A percentile compares a stretch with the other conserved stretches of the same genome.
Evolutionary conservation across 92 coral and sea anemone genomes (phyloP).

Genomic region (Zoanthus sansibaricus): DNA sequence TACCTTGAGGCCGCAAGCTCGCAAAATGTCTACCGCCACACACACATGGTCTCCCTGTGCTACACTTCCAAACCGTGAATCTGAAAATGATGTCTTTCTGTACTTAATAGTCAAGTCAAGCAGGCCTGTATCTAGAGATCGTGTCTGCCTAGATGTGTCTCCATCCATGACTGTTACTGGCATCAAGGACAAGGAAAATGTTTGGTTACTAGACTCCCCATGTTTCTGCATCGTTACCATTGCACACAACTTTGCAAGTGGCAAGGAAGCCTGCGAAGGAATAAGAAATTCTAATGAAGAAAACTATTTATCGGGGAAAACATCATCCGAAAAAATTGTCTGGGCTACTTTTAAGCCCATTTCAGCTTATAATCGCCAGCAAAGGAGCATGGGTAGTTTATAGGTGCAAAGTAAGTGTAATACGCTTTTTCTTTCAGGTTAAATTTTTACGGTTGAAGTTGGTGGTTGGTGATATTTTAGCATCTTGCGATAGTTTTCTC

Average conservation of each 20-base stretch:
- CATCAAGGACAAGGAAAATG: constrained; percentile 89
- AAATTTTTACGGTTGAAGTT: too few species aligned
- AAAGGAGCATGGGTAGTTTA: not conserved
- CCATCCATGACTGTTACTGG: constrained; percentile 74
- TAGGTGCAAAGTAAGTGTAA: not conserved
- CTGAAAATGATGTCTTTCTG: constrained; percentile 59
- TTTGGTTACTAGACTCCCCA: constrained; percentile 83
- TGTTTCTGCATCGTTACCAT: constrained; percentile 98
- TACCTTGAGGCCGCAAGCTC: constrained; percentile 98
- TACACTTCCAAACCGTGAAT: not conserved
- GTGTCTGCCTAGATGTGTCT: constrained; percentile 55
- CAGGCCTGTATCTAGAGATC: constrained; percentile 75
- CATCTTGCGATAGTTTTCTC: too few species aligned
- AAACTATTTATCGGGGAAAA: too few species aligned
- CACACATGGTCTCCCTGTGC: constrained; percentile 75
- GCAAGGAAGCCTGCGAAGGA: constrained; percentile 76
- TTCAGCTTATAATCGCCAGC: too few species aligned
- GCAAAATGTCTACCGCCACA: constrained; percentile 75
- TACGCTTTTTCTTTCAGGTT: not conserved
- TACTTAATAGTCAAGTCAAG: constrained; percentile 86
- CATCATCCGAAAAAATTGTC: too few species aligned
- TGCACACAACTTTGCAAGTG: constrained; percentile 96
- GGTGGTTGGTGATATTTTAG: too few species aligned
- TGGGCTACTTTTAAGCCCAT: too few species aligned
- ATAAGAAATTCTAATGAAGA: too few species aligned